A percentile compares a stretch with the other conserved stretches of the same genome.
phyloP scores from a whole-genome alignment of 2,113 vertebrate species.

The Dicerorhinus sumatrensis region DNA sequence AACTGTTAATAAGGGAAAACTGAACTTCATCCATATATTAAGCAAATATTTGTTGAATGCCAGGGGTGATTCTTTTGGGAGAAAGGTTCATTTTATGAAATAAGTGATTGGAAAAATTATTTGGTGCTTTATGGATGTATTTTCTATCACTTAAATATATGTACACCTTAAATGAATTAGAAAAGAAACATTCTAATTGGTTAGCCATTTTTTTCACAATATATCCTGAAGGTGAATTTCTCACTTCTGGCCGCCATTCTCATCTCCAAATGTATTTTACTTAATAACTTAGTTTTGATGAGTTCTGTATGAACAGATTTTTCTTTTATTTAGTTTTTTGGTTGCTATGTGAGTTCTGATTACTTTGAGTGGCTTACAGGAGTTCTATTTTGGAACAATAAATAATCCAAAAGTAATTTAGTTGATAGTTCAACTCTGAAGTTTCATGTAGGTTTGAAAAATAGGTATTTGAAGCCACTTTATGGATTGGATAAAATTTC shows the following conservation, averaged over 20 bases:
- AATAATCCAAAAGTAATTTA: slow-evolving; percentile 44
- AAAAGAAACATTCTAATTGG: slow-evolving; percentile 14
- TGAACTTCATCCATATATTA: background rate
- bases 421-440: background rate
- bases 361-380: slow-evolving; percentile 22
- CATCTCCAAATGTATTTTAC: background rate
- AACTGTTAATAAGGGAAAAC: background rate
- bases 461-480: background rate
- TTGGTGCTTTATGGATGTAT: background rate
- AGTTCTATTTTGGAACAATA: slow-evolving; percentile 33
- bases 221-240: background rate
- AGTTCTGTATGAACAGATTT: background rate
- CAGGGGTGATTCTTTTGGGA: background rate
- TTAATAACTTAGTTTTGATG: background rate
- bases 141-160: background rate
- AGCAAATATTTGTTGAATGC: slow-evolving; percentile 8
- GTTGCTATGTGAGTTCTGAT: background rate
- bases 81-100: slow-evolving; percentile 36
- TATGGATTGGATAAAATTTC: slow-evolving; percentile 15
- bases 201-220: background rate
- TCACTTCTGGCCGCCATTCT: background rate
- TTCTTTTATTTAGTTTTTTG: slow-evolving; percentile 34
- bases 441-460: slow-evolving; percentile 8
- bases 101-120: background rate
- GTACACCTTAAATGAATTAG: background rate